Conservation (phyloP, 2,797 vertebrate genomes). For the Fratercula arctica region DNA sequence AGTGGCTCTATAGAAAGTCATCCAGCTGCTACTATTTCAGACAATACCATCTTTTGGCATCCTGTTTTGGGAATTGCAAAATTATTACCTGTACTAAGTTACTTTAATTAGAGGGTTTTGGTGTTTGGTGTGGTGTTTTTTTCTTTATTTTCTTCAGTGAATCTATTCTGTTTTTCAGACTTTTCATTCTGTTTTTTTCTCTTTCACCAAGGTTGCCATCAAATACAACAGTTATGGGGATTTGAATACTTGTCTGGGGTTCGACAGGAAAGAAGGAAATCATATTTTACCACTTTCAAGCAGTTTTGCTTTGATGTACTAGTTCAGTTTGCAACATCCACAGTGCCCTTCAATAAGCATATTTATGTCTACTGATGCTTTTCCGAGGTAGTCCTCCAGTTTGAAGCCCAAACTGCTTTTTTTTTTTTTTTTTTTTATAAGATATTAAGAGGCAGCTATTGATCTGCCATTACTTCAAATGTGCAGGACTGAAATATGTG, state of each 20-base stretch:
- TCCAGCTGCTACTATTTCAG: background rate
- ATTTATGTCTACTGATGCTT: conserved; percentile 60
- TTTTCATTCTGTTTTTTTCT: background rate
- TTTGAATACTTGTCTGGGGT: conserved; percentile 26
- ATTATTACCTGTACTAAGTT: background rate
- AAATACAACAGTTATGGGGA: background rate
- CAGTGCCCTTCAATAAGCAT: conserved; percentile 62
- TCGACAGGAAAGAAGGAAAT: background rate
- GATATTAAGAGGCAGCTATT: conserved; percentile 53
- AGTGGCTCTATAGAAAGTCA: background rate
- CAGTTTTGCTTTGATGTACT: conserved; percentile 59
- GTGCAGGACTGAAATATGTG: conserved; percentile 31
- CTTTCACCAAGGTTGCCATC: conserved; percentile 16
- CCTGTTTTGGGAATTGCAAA: background rate
- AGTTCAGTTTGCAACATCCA: conserved; percentile 34
- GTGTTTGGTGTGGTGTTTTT: background rate
- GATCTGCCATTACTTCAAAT: conserved; percentile 64
- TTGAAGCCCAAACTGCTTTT: conserved; percentile 47
- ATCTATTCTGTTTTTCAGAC: background rate
- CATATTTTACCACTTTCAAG: conserved; percentile 40
- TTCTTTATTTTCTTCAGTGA: background rate
- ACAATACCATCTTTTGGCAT: background rate
- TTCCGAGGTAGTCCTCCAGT: conserved; percentile 49
- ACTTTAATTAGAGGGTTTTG: background rate
- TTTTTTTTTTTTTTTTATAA: background rate